A percentile compares a stretch with the other conserved stretches of the same genome.
phyloP scores from a whole-genome alignment of 2,888 invertebrate species.

The Alentia gelatinosa region DNA sequence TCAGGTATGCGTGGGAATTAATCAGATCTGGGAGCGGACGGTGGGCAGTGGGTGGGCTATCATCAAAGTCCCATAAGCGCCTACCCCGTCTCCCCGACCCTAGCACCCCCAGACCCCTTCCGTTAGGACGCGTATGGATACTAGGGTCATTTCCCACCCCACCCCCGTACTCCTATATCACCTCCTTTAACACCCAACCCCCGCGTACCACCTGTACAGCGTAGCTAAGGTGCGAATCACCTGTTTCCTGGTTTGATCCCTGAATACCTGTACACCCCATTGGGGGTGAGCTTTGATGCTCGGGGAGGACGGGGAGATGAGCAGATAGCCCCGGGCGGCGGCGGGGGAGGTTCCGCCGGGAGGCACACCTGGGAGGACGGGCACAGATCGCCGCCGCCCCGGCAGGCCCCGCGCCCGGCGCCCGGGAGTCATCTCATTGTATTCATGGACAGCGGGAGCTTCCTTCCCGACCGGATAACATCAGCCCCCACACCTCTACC shows the following conservation, averaged over 20 bases:
- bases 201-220: background rate
- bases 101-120: background rate
- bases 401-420: too few relatives aligned
- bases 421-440: background rate
- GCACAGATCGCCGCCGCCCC: too few relatives aligned
- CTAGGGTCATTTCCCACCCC: too few relatives aligned
- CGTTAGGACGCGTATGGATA: too few relatives aligned
- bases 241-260: constrained; percentile 6
- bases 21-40: background rate
- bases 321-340: background rate
- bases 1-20: background rate
- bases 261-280: background rate
- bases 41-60: background rate
- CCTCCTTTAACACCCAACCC: background rate
- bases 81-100: background rate
- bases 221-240: background rate
- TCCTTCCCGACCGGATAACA: background rate
- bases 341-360: background rate
- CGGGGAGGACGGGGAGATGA: background rate
- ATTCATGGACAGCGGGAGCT: background rate
- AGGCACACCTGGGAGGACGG: background rate
- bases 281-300: background rate
- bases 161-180: background rate
- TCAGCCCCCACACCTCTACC: background rate
- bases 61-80: background rate